These are phyloP conservation scores for Rhogogaster chlorosoma DNA, from an alignment of 2,888 invertebrate species.

Conservation along the genomic window DNA sequence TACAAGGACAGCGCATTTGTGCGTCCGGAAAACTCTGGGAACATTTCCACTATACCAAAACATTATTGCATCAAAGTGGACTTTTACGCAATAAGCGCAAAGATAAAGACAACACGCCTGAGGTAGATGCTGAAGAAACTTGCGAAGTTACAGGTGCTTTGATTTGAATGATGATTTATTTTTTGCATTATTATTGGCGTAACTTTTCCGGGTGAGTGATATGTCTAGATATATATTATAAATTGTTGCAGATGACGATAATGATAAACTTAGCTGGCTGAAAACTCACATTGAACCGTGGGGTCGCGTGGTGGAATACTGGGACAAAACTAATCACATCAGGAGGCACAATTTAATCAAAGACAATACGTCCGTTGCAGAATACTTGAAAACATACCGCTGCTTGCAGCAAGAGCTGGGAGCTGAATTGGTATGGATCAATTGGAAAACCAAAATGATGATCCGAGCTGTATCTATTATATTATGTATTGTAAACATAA, in stretches of 20 bases:
- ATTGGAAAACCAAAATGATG: background rate
- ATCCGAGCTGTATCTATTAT: background rate
- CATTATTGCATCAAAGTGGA: background rate
- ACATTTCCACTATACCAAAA: conserved; percentile 26
- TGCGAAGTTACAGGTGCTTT: background rate
- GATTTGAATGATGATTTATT: background rate
- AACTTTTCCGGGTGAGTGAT: no score
- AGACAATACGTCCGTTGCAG: conserved; percentile 1
- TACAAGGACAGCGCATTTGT: conserved; percentile 17
- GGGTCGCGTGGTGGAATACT: conserved; percentile 12
- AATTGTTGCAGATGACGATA: conserved; percentile 7
- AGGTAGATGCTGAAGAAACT: background rate
- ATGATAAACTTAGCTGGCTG: background rate
- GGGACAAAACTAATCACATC: conserved; percentile 18
- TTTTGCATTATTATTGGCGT: background rate
- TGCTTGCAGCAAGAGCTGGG: conserved; percentile 17
- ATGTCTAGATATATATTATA: no score
- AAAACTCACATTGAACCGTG: conserved; percentile 10
- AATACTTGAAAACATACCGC: background rate
- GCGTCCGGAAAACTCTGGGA: conserved; percentile 25
- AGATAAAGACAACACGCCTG: background rate
- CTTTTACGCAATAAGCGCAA: conserved; percentile 4
- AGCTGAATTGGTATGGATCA: conserved; percentile 31
- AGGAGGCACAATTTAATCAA: background rate
- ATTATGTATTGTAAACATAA: no score